Conservation (phyloP, 2,113 vertebrate species). For the Syrmaticus mikado region DNA sequence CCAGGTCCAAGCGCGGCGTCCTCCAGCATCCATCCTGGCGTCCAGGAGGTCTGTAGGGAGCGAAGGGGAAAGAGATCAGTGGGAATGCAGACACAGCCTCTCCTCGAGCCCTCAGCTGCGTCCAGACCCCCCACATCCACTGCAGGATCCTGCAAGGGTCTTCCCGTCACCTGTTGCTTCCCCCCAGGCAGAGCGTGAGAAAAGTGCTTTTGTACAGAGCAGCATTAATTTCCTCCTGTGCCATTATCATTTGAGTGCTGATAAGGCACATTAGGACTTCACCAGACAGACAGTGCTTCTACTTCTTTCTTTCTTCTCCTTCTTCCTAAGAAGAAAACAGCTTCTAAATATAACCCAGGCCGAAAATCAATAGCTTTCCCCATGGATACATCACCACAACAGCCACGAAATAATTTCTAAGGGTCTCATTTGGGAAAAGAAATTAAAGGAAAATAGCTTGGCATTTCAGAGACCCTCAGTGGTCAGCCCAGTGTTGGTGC, state of each 20-base stretch:
- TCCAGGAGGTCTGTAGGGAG: constrained; percentile 64
- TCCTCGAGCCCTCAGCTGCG: not conserved
- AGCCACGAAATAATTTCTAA: fast-evolving
- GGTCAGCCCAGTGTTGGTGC: fast-evolving
- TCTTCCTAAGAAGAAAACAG: not conserved
- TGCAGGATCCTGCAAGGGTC: fast-evolving
- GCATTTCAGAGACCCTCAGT: fast-evolving
- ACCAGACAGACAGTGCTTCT: not conserved
- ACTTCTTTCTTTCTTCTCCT: not conserved
- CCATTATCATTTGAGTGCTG: not conserved
- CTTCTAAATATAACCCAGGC: not conserved
- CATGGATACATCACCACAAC: fast-evolving
- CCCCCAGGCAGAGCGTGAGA: not conserved
- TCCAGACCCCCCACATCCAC: not conserved
- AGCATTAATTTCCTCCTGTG: not conserved
- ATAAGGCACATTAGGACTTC: not conserved
- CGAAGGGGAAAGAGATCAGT: not conserved
- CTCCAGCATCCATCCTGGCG: constrained; percentile 45
- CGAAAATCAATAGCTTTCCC: not conserved
- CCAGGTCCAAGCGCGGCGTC: not conserved
- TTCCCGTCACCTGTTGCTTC: fast-evolving
- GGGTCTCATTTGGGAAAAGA: not conserved
- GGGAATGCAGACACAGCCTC: not conserved
- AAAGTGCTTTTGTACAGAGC: not conserved
- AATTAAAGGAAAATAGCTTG: not conserved